Percentiles rank a stretch among this genome's conserved stretches.
Evolutionary conservation across 2,113 vertebrate species (phyloP).

Genomic region (Chlorodrepanis virens): DNA sequence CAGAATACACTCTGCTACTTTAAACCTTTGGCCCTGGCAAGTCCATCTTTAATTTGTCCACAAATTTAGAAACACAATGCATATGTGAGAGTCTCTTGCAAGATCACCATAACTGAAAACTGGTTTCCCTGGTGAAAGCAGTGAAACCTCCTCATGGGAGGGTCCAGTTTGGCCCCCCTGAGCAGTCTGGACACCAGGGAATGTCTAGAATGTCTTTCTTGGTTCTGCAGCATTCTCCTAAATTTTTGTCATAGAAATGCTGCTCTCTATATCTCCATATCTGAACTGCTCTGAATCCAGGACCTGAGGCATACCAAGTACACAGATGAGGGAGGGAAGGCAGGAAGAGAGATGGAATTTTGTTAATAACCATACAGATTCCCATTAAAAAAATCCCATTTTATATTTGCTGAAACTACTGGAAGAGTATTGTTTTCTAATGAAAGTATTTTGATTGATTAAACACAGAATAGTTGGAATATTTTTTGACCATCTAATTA

Average conservation of each 20-base stretch:
- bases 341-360: neutral
- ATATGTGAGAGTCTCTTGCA: neutral
- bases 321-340: neutral
- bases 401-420: neutral
- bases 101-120: neutral
- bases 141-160: neutral
- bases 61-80: accelerated
- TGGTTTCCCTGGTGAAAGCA: neutral
- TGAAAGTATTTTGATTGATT: neutral
- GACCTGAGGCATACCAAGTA: neutral
- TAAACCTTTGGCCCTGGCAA: neutral
- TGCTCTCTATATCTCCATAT: neutral
- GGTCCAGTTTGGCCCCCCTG: neutral
- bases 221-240: neutral
- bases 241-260: neutral
- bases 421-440: neutral
- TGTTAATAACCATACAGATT: neutral
- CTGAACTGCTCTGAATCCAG: neutral
- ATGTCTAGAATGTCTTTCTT: neutral
- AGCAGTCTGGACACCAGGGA: neutral
- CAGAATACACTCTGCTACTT: neutral
- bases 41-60: neutral
- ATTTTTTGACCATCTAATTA: neutral
- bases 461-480: neutral
- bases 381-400: neutral